A percentile compares a stretch with the other conserved stretches of the same genome.
These are phyloP conservation scores for Acanthosepion esculentum DNA, from an alignment of 2,888 invertebrate species.

Conservation along the genomic window DNA sequence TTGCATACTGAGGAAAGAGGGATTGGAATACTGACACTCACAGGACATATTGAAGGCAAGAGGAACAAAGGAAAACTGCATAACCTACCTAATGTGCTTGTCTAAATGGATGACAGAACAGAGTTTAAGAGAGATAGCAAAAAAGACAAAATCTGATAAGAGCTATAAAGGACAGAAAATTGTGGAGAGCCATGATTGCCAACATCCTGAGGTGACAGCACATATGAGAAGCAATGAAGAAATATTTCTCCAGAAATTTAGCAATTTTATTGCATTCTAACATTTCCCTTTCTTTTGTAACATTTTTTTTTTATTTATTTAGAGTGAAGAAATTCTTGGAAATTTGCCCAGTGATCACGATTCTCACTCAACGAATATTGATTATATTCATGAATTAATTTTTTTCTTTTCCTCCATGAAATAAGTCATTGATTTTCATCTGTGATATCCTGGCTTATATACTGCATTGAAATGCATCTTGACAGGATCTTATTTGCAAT, in stretches of 20 bases:
- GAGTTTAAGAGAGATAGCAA: no score
- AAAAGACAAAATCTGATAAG: no score
- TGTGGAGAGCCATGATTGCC: no score
- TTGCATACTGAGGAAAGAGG: no score
- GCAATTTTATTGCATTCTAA: neutral
- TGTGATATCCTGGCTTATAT: neutral
- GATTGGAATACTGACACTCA: no score
- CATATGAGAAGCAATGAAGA: neutral
- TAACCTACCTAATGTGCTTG: no score
- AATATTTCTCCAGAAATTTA: neutral
- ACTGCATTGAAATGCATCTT: neutral
- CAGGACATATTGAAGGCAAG: no score
- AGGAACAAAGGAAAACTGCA: no score
- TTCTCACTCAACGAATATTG: neutral
- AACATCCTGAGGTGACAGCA: neutral
- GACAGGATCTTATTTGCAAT: neutral
- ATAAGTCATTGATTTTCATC: slow-evolving; percentile 16
- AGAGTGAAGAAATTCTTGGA: slow-evolving; percentile 18
- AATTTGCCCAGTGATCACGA: neutral
- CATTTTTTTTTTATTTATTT: neutral
- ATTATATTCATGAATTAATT: neutral
- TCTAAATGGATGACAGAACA: no score
- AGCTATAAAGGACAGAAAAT: no score
- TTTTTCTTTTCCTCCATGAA: neutral
- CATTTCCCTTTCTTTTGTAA: neutral